Conservation (phyloP, 2,888 invertebrate species). For the Polydrusus cervinus region DNA sequence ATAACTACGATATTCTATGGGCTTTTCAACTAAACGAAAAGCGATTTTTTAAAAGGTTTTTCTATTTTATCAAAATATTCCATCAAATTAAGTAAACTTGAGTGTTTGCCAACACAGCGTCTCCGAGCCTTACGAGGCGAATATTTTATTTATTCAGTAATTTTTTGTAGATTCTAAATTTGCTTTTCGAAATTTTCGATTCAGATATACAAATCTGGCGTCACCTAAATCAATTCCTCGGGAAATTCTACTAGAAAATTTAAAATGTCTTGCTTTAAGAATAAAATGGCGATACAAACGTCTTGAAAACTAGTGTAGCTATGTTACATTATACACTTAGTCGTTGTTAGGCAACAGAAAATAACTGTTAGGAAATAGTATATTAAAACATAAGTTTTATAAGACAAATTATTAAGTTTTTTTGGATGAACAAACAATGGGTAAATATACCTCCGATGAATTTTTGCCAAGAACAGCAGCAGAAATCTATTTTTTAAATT, state of each 20-base stretch:
- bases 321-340: no score
- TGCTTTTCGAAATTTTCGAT: slow-evolving; percentile 10
- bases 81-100: slow-evolving; percentile 35
- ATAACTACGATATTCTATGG: not conserved
- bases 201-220: slow-evolving; percentile 17
- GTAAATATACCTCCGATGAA: no score
- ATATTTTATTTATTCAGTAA: slow-evolving; percentile 31
- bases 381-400: no score
- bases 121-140: not conserved
- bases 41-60: slow-evolving; percentile 37
- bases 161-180: slow-evolving; percentile 19
- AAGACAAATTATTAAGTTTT: no score
- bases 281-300: no score
- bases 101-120: slow-evolving; percentile 30
- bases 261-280: not conserved
- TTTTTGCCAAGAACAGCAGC: no score
- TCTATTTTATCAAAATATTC: slow-evolving; percentile 38
- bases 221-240: not conserved
- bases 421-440: no score
- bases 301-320: no score
- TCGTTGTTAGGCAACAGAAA: no score
- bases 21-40: slow-evolving; percentile 21
- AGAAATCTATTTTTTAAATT: no score
- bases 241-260: not conserved
- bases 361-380: no score